Percentiles rank a stretch among this genome's conserved stretches.
phyloP scores from a whole-genome alignment of 2,113 vertebrate species.

The Myocastor coypus region DNA sequence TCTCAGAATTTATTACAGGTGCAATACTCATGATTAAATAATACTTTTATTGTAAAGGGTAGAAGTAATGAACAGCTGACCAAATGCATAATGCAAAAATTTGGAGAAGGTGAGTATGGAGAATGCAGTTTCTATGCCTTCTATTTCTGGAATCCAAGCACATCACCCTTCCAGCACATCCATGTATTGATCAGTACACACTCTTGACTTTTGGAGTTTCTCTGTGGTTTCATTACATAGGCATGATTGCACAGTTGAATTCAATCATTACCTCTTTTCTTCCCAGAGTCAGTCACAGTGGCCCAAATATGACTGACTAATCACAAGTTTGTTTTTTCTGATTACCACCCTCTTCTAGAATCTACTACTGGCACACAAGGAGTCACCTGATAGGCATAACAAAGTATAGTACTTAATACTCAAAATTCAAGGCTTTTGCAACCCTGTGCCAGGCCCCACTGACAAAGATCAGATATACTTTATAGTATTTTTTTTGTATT shows the following conservation, averaged over 20 bases:
- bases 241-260: not conserved
- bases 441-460: not conserved
- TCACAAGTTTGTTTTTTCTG: not conserved
- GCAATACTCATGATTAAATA: not conserved
- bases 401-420: not conserved
- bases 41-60: not conserved
- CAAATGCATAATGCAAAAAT: not conserved
- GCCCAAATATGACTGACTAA: not conserved
- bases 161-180: not conserved
- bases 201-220: not conserved
- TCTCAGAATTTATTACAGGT: not conserved
- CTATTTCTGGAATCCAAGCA: no score
- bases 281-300: not conserved
- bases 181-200: not conserved
- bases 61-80: not conserved
- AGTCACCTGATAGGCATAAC: not conserved
- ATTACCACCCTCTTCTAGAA: not conserved
- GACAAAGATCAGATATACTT: not conserved
- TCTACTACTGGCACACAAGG: not conserved
- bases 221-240: not conserved
- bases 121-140: not conserved
- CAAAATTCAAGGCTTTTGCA: not conserved
- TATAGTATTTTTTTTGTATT: no score
- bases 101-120: not conserved
- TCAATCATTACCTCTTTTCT: not conserved